These are phyloP conservation scores for Chionomys nivalis DNA, from an alignment of 2,113 vertebrate genomes.

Conservation along the genomic window DNA sequence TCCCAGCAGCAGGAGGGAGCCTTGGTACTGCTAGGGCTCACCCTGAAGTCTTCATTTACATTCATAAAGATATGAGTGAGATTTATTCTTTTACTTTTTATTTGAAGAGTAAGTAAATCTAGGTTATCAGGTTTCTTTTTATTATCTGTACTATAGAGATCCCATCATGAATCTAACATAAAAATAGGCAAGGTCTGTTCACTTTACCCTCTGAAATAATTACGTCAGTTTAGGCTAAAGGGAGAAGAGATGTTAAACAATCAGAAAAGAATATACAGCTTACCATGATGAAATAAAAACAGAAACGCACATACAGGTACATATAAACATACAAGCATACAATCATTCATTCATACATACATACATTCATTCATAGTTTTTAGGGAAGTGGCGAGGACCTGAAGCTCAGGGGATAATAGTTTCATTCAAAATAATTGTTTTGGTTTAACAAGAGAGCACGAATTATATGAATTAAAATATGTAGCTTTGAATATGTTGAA, in stretches of 20 bases:
- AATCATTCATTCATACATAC: not conserved
- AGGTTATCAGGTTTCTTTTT: slow-evolving; percentile 41
- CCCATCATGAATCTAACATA: slow-evolving; percentile 7
- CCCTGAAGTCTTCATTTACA: not conserved
- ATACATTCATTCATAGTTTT: not conserved
- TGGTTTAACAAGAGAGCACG: slow-evolving; percentile 35
- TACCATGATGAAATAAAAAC: not conserved
- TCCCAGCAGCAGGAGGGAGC: slow-evolving; percentile 17
- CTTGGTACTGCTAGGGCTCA: not conserved
- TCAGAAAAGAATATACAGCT: not conserved
- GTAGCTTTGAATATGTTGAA: not conserved
- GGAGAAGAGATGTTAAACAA: not conserved
- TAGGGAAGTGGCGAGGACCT: not conserved
- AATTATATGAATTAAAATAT: not conserved
- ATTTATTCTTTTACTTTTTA: slow-evolving; percentile 1
- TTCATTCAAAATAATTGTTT: slow-evolving; percentile 48
- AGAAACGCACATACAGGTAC: not conserved
- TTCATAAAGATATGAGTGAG: not conserved
- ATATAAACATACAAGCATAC: not conserved
- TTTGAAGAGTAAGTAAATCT: slow-evolving; percentile 32
- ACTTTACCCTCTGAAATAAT: slow-evolving; percentile 42
- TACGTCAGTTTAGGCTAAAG: not conserved
- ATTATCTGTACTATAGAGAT: not conserved
- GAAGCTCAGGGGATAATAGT: not conserved
- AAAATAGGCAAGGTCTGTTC: not conserved